Evolutionary conservation across 2,888 invertebrate genomes (phyloP), one percentile per base, ranked within the genome.

Genomic region (Drosophila cyrtoloma): DNA sequence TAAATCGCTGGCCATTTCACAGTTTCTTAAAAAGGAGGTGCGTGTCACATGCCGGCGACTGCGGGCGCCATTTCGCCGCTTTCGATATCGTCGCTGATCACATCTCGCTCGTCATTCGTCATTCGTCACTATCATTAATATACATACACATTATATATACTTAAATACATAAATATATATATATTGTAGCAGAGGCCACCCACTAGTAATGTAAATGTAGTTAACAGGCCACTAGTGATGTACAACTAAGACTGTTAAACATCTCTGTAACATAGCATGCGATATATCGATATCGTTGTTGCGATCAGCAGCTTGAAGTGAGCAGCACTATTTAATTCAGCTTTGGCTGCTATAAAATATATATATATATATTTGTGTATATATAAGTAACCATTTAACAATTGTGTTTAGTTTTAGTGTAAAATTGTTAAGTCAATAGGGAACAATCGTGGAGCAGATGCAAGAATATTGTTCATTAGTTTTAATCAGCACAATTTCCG

Each of bases 11-110:
- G 92, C 92, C 63, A 93, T 93, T 71, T 92, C 90, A 57, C 92
- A 91, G 74, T 92, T 93, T 74, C 82, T 93, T 10, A 92, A 93
- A 70, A 93, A 92, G 77, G 93, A 93, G 84, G 93, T 93, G 47
- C 92, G 93, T 76, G 93, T 93, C 39, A 90, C 88, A 67, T 93
- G 93, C 47, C 90, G 93, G 32, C 86, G 93, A 33, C 79, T 93
- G 47, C 82, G 93, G 16, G 91, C 92, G 56, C 92, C 92, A 16
- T 93, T 93, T 74, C 86, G 93, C 53, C 92, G 92, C 61, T 93
- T 92, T 84, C 93, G 92, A 50, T 93, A 92, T 79, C 92, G 92
- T 59, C 92, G 92, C 83, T 93, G 91, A 92, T 89, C 77, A 74
- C 65, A 56, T 42, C 52, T 61, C 26, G 44, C 35, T 61, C 33